phyloP scores from a whole-genome alignment of 2,797 vertebrate species.

The Poeciliopsis gracilis region DNA sequence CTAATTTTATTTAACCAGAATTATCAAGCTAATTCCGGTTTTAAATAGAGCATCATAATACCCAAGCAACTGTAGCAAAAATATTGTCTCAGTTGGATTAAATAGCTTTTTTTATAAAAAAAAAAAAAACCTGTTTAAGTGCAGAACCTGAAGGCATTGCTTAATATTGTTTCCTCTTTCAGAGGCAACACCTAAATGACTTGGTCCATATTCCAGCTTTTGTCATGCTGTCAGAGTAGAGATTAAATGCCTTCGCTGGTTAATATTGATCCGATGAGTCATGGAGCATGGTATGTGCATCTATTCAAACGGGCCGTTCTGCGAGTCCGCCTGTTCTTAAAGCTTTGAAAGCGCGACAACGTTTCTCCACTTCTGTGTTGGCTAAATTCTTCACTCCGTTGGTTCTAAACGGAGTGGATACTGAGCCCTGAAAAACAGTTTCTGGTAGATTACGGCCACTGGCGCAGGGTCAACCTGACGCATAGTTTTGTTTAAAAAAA shows the following conservation, averaged over 20 bases:
- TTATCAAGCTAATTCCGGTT: too few species aligned
- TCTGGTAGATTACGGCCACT: conserved; percentile 29
- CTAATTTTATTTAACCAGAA: too few species aligned
- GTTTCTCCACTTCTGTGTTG: background rate
- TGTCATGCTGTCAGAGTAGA: background rate
- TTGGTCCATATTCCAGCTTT: background rate
- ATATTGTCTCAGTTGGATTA: background rate
- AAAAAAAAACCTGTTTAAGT: background rate
- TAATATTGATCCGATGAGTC: background rate
- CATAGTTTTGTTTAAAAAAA: conserved; percentile 42
- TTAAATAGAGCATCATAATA: too few species aligned
- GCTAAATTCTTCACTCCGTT: background rate
- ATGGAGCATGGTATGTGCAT: background rate
- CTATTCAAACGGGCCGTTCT: conserved; percentile 7
- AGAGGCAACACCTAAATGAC: background rate
- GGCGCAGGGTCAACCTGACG: conserved; percentile 40
- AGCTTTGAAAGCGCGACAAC: background rate
- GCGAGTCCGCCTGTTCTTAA: background rate
- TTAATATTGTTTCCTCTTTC: background rate
- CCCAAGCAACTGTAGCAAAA: background rate
- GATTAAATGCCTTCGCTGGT: background rate
- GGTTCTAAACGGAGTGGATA: too few species aligned
- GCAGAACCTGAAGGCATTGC: background rate
- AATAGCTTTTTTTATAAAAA: too few species aligned
- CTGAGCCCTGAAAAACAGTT: background rate